Evolutionary conservation across 2,888 invertebrate species (phyloP), one percentile per base, ranked within the genome.

Genomic region (Scrobipalpa atriplicella): DNA sequence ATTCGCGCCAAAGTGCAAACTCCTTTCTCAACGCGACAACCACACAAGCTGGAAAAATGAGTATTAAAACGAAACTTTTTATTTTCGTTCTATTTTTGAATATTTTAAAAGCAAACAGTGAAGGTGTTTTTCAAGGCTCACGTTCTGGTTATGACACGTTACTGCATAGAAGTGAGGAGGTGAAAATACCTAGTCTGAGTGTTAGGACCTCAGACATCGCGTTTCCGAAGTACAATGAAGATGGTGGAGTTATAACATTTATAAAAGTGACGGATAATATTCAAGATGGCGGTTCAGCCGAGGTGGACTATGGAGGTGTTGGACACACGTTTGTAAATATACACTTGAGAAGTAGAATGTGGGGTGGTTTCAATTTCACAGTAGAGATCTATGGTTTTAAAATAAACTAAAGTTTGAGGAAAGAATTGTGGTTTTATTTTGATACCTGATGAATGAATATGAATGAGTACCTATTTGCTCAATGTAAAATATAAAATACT

Each of bases 351-450:
- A 82, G 82, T 67, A 75, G 75, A 1, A 56, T 79, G 10, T 81
- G 80, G 72, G 63, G 73, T n/a, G 81, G 81, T 5, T 81, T 75
- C 62, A 81, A 81, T 71, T 83, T 78, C 67, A 81, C 79, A 16
- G 66, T 82, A 16, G 75, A 80, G 67, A 79, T 83, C 51, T 82
- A 79, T 68, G 83, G 83, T 18, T 21, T 75, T 1, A 70, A 18
- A 52, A 21, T 62, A 61, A 61, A 61, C 11, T 61, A 39, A 2
- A 58, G 38, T 61, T 39, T 61, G 56, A 21, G 6, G 2, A 8
- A 13, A 16, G 3, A 41, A 18, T n/a, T 61, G 41, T 61, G 18
- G 39, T 61, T 41, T 61, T 61, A 39, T 61, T 61, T 9, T 10
- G 16, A 36, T 39, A 41, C 2, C 41, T 9, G 41, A 41, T 9